Evolutionary conservation across 2,888 invertebrate species (phyloP).

Genomic region (Synergus umbraculus): DNA sequence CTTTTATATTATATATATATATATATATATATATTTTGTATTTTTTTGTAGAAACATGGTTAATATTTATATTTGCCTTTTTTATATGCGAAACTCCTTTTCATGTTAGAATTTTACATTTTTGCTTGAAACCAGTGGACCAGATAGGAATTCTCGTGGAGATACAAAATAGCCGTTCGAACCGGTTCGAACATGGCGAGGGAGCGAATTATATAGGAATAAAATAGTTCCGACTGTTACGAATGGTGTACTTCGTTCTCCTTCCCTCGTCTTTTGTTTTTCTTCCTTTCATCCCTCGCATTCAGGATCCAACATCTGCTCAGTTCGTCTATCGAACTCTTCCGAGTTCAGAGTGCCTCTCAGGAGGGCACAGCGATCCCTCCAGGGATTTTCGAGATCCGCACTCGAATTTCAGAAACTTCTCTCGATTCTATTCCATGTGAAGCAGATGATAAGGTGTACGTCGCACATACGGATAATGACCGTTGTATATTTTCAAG

Average conservation of each 20-base stretch:
- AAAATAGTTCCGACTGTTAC: constrained; percentile 57
- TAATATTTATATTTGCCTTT: background rate
- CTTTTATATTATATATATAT: too few species aligned
- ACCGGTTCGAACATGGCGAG: constrained; percentile 57
- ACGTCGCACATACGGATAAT: constrained; percentile 14
- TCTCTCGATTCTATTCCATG: constrained; percentile 17
- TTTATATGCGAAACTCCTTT: background rate
- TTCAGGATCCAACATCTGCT: constrained; percentile 9
- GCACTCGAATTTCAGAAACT: constrained; percentile 28
- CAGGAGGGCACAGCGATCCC: constrained; percentile 63
- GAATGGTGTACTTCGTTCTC: constrained; percentile 19
- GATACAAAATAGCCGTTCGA: constrained; percentile 64
- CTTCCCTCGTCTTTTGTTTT: constrained; percentile 24
- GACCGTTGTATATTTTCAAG: constrained; percentile 16
- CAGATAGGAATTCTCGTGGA: constrained; percentile 46
- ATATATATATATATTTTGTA: background rate
- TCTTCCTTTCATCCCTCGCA: constrained; percentile 3
- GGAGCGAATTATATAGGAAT: constrained; percentile 63
- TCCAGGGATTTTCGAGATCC: constrained; percentile 61
- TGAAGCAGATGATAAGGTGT: constrained; percentile 30
- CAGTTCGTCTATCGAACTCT: constrained; percentile 31
- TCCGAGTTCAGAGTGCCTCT: constrained; percentile 51
- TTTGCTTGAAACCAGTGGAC: constrained; percentile 4
- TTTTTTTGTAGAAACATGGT: background rate
- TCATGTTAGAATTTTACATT: background rate